Base-by-base conservation (phyloP, 2,888 invertebrate species). In the Callinectes sapidus region DNA sequence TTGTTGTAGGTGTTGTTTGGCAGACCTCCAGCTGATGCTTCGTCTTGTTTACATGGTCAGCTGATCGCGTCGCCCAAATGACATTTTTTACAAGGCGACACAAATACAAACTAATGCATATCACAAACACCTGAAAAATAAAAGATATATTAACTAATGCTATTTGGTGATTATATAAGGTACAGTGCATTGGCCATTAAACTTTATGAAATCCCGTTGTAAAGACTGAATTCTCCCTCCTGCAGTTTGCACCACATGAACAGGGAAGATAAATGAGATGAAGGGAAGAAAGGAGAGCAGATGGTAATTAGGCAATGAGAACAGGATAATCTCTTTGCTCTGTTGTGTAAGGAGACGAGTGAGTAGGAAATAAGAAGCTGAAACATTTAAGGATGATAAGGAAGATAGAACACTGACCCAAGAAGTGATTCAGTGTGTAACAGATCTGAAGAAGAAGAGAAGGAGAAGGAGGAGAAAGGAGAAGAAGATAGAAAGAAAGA, bases 31-130 rank as follows among this genome's bases (percentile, higher is more conserved):
- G 28, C 18, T 23, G n/a, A 10, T 32, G 16, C 55, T 61, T 16
- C n/a, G n/a, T 35, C n/a, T 90, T 90, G 90, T 90, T 90, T 90
- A 90, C 90, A n/a, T 23, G n/a, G 77, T 90, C 90, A 90, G 90
- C 90, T 90, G 90, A 61, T 42, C 18, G 13, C 71, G 71, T 90
- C 39, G 48, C 8, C 48, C 48, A 48, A 48, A 48, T 48, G 48
- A 5, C 48, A 48, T 0, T 48, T 48, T 48, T 48, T 48, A 48
- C 0, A 48, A 48, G 48, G 48, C 5, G 10, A 48, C 8, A 10
- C 48, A 48, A 48, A 48, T 8, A 48, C 48, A 48, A 48, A 5
- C 0, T 8, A 8, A 48, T 48, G 10, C 0, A 8, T 10, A 48
- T 2, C 48, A 48, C 10, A 48, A 48, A 48, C 48, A 48, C 3